Evolutionary conservation across 1,140 invertebrate species (phyloP), one percentile per base, ranked within the genome.

Genomic region (Sarcophaga bullata): DNA sequence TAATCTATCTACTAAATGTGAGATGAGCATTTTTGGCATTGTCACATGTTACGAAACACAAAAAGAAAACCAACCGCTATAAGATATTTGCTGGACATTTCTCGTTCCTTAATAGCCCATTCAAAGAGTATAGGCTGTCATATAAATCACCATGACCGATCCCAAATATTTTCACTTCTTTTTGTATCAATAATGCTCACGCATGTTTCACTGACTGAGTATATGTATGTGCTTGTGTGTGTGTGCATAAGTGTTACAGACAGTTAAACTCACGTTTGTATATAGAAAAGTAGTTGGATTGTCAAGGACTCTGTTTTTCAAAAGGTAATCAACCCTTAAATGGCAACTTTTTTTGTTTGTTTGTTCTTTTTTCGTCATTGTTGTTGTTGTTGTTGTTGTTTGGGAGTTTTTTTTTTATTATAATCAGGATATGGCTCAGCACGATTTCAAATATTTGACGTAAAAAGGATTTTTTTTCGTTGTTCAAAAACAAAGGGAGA

Each of bases 271-370:
- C 54, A 58, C 15, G 25, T 37, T 37, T 37, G 25, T n/a, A 72
- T 76, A 49, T 76, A 48, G 73, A 76, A 76, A 76, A 76, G 25
- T 37, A 37, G 25, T 37, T 48, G 48, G 47, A 76, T 76, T 76
- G 73, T 76, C 73, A 76, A 76, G 73, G 73, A 49, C 73, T 76
- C 48, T 47, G 62, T 19, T 19, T 37, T 37, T 37, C 25, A 49
- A 37, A 76, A 76, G 73, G 73, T 76, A 76, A 76, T 76, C 73
- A 76, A 76, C 73, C 73, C 73, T 47, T 76, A 76, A 76, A 76
- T 76, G 15, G 48, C 11, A 58, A 58, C 13, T 15, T 58, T 15
- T 58, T 58, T 58, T 15, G 46, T 15, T 76, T 48, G 8, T 13
- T 73, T 46, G n/a, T n/a, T n/a, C n/a, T n/a, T n/a, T n/a, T n/a